Percentiles rank a stretch among this genome's conserved stretches.
phyloP scores from a whole-genome alignment of 2,113 vertebrate species.

The Pteruthius melanotis region DNA sequence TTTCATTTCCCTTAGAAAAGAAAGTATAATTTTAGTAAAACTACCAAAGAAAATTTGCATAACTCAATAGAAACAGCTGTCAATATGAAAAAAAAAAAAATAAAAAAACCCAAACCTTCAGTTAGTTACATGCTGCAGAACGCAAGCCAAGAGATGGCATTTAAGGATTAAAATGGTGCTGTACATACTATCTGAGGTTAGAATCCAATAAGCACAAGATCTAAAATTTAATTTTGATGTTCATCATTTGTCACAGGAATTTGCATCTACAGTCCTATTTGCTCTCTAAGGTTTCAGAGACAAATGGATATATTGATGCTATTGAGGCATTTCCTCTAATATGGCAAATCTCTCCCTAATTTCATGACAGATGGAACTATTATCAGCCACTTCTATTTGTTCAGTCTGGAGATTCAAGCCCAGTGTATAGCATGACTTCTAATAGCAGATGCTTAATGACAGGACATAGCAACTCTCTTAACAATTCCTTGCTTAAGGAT shows the following conservation, averaged over 20 bases:
- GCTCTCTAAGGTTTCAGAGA: background rate
- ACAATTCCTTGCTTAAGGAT: background rate
- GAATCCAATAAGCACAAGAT: background rate
- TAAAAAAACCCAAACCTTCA: background rate
- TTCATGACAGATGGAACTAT: background rate
- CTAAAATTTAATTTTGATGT: background rate
- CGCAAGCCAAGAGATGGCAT: accelerated
- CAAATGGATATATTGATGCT: background rate
- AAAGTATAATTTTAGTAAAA: background rate
- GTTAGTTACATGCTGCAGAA: background rate
- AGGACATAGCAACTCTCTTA: background rate
- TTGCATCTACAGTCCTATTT: background rate
- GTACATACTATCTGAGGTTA: background rate
- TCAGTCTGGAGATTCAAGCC: background rate
- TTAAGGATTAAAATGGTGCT: background rate
- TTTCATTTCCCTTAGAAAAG: background rate
- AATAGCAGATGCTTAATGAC: background rate
- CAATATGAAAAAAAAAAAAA: background rate
- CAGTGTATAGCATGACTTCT: background rate
- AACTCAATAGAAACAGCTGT: background rate
- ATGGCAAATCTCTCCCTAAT: background rate
- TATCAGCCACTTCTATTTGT: background rate
- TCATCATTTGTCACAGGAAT: background rate
- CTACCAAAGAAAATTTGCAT: background rate
- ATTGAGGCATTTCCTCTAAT: background rate